Evolutionary conservation across 2,888 invertebrate genomes (phyloP), one percentile per base, ranked within the genome.

Genomic region (Lypha dubia): DNA sequence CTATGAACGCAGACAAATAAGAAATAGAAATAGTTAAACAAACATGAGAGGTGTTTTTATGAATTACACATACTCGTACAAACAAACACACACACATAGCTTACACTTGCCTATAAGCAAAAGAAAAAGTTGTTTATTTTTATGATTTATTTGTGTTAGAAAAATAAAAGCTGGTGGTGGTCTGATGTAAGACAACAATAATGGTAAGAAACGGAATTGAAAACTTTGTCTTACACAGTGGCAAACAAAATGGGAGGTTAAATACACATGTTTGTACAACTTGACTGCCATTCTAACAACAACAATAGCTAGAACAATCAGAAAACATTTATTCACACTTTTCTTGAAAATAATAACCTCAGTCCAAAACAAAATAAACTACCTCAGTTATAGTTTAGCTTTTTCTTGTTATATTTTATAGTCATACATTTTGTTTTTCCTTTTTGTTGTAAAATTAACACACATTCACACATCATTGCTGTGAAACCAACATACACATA

Each of bases 61-160:
- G 60, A 35, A 35, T 44, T 35, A 49, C 44, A 60, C 44, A 46
- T 3, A n/a, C 53, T 13, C 24, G 2, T 15, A 17, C 1, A n/a
- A n/a, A 35, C 28, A 56, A 5, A 24, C 38, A 17, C 9, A 35
- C n/a, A 24, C n/a, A n/a, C n/a, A n/a, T n/a, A n/a, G n/a, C n/a
- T n/a, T 28, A 5, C 20, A 62, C 3, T 28, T 3, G n/a, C 15
- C 15, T 22, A 3, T 46, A 13, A 49, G 0, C 11, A 67, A 13
- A 24, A 9, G 68, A 7, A 56, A 70, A 65, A 67, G 15, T 44
- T 67, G 41, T 49, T 58, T 51, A n/a, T 51, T 24, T 75, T 65
- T 75, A 71, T 75, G 79, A 75, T 79, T 79, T 79, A 75, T 83
- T 79, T 79, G 56, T 44, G 49, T 11, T 41, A 60, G 5, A 13